Base-by-base conservation (phyloP, 1,140 invertebrate genomes). In the Drosophila teissieri region DNA sequence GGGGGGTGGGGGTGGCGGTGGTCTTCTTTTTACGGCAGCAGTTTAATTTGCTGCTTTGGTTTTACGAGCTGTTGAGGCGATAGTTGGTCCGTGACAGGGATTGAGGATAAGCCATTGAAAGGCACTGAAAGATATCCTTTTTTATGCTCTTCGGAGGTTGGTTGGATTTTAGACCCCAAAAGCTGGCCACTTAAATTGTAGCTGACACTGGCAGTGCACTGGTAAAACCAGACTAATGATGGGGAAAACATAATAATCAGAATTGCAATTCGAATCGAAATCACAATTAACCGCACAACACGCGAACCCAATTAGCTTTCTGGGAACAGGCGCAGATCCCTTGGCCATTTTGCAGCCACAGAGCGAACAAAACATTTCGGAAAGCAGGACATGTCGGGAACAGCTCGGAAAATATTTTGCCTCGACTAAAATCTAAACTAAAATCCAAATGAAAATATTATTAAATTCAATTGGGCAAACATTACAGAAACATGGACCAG, bases 391-490 rank as follows among this genome's bases (percentile, higher is more conserved):
- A 78, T 68, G 74, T 74, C 81, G 65, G 69, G 34, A 51, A 36
- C 80, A 76, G 62, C 49, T 56, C 56, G 34, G 45, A 80, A 79
- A 84, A 83, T 83, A 84, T 76, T 73, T 57, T 53, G 34, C n/a
- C 45, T 14, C 64, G 67, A 76, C 77, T 83, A 60, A 69, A 89
- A 88, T 83, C 84, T 83, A 84, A 88, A 88, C 84, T 83, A 77
- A 88, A 88, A 84, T 88, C 83, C 80, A 89, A 88, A 88, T 89
- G 84, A 88, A 88, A 88, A 88, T 88, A 88, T 88, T 88, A 89
- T 88, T 88, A 88, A 89, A 88, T 88, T 88, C 83, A 88, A 88
- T 88, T 89, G 83, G 82, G 80, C 84, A 88, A 88, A 89, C 79
- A 88, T 88, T 88, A 89, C 84, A 83, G 80, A 76, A 80, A 74